Evolutionary conservation across 2,797 vertebrate species (phyloP).

Genomic region (Mus spretus): DNA sequence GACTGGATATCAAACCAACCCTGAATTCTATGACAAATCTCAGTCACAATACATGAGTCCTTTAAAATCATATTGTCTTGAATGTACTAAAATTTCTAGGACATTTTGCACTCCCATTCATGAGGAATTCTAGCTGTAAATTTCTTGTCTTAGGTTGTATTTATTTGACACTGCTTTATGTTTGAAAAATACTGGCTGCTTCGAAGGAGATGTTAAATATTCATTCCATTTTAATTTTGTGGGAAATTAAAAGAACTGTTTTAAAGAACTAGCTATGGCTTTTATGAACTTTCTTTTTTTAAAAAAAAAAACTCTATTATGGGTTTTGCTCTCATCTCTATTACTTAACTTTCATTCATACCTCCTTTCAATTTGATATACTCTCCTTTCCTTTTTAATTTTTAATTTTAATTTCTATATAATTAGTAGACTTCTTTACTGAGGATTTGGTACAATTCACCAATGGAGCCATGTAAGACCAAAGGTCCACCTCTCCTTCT

Average conservation of each 20-base stretch:
- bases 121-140: background rate
- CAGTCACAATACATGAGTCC: background rate
- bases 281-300: background rate
- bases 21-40: background rate
- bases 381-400: background rate
- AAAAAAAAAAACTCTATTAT: background rate
- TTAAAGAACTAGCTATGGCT: background rate
- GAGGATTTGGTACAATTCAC: background rate
- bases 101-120: background rate
- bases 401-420: background rate
- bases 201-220: background rate
- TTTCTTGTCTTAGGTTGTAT: background rate
- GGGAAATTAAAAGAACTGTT: background rate
- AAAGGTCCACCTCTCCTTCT: background rate
- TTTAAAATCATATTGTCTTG: background rate
- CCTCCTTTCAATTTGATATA: background rate
- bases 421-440: conserved; percentile 10
- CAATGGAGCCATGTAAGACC: conserved; percentile 3
- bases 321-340: background rate
- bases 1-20: background rate
- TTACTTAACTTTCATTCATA: background rate
- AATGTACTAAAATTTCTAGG: background rate
- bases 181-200: background rate
- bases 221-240: background rate
- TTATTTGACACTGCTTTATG: background rate